A percentile compares a stretch with the other conserved stretches of the same genome.
phyloP scores from a whole-genome alignment of 2,888 invertebrate genomes.

The Lochmaea crataegi region DNA sequence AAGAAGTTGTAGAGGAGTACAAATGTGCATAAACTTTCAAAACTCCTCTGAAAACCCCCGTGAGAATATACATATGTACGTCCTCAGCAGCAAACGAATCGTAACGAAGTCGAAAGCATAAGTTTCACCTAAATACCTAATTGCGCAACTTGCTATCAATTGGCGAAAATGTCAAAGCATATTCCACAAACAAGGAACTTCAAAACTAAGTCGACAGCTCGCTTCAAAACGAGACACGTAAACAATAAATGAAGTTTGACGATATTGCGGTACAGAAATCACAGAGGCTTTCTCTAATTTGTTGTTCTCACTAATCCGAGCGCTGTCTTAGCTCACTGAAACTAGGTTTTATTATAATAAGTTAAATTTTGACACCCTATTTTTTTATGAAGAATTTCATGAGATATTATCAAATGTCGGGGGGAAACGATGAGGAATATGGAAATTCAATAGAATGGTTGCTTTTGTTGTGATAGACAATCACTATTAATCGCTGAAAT shows the following conservation, averaged over 20 bases:
- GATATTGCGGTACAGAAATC: not conserved
- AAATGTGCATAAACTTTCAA: too few species aligned
- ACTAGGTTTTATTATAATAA: too few species aligned
- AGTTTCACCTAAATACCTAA: slow-evolving; percentile 13
- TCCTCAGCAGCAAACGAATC: not conserved
- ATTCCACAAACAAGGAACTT: slow-evolving; percentile 10
- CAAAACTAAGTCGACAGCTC: not conserved
- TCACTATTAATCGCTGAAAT: too few species aligned
- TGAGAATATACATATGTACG: not conserved
- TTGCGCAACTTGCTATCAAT: slow-evolving; percentile 2
- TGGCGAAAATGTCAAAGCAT: slow-evolving; percentile 4
- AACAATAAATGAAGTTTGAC: slow-evolving; percentile 3
- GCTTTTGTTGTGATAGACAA: too few species aligned
- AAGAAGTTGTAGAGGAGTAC: too few species aligned
- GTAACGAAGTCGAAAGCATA: not conserved
- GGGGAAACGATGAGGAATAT: too few species aligned
- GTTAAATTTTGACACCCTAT: too few species aligned
- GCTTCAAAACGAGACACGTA: not conserved
- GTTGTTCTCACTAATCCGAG: too few species aligned
- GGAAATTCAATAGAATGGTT: too few species aligned
- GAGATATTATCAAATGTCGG: too few species aligned
- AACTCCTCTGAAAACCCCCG: not conserved
- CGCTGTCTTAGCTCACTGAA: too few species aligned
- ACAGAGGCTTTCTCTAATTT: not conserved
- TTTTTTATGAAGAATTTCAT: too few species aligned